A percentile compares a stretch with the other conserved stretches of the same genome.
These are phyloP conservation scores for Eretmocerus hayati DNA, from an alignment of 2,888 invertebrate species.

Conservation along the genomic window DNA sequence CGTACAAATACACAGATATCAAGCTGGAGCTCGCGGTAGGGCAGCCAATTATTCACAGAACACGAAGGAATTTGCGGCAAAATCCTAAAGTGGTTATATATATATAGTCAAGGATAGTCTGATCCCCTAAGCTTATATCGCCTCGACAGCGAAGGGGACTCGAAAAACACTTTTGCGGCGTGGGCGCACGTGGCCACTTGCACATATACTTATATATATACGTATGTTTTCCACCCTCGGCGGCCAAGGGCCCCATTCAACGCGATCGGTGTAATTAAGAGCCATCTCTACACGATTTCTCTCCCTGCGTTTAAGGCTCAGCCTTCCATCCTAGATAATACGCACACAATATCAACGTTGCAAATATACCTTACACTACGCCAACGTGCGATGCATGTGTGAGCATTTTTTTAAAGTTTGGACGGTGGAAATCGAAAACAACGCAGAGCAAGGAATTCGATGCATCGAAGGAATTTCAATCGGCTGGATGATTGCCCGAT, in stretches of 20 bases:
- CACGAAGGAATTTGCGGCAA: constrained; percentile 24
- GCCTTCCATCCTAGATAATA: too few relatives aligned
- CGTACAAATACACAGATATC: too few relatives aligned
- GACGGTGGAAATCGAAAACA: neutral
- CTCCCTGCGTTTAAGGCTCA: neutral
- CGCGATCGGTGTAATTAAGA: constrained; percentile 47
- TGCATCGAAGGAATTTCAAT: constrained; percentile 19
- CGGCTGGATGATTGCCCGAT: neutral
- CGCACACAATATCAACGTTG: too few relatives aligned
- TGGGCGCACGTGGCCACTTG: constrained; percentile 9
- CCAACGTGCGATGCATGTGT: too few relatives aligned
- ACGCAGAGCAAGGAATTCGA: constrained; percentile 10
- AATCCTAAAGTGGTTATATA: constrained; percentile 22
- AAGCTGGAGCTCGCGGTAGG: neutral
- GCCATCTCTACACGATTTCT: constrained; percentile 46
- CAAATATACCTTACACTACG: too few relatives aligned
- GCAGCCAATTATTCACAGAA: constrained; percentile 22
- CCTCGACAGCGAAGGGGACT: too few relatives aligned
- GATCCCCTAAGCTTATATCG: too few relatives aligned
- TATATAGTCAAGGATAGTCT: too few relatives aligned
- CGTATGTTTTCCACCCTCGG: neutral
- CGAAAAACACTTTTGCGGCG: neutral
- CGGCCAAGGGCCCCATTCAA: constrained; percentile 37
- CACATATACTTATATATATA: too few relatives aligned
- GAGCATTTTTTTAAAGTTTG: too few relatives aligned